These are phyloP conservation scores for Stylophora pistillata DNA, from an alignment of 64 coral and sea anemone genomes.

Conservation along the genomic window DNA sequence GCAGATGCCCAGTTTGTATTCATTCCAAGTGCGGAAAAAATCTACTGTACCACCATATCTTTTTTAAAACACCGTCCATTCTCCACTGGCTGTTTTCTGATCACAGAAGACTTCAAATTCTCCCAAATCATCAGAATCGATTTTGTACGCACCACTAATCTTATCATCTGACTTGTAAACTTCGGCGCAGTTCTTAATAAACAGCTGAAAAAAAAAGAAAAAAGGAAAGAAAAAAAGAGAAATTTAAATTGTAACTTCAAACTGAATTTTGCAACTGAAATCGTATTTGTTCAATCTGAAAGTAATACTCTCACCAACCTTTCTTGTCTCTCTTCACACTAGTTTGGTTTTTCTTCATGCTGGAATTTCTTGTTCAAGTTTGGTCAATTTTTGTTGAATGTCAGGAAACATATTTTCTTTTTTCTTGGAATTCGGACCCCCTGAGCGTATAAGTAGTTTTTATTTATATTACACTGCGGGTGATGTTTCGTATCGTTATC, in stretches of 20 bases:
- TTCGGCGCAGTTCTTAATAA: constrained; percentile 25
- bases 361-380: constrained; percentile 13
- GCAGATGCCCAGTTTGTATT: constrained; percentile 48
- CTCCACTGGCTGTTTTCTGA: constrained; percentile 51
- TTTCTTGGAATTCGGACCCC: not conserved
- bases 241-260: too few species aligned
- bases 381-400: not conserved
- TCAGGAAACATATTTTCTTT: constrained; percentile 4
- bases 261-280: too few species aligned
- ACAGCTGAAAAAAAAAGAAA: too few species aligned
- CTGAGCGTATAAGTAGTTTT: not conserved
- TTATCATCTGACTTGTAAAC: constrained; percentile 27
- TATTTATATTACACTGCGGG: not conserved
- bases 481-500: not conserved
- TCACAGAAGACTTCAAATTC: constrained; percentile 59
- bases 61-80: constrained; percentile 57
- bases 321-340: not conserved
- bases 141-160: constrained; percentile 34
- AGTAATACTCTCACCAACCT: not conserved
- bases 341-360: not conserved
- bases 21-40: constrained; percentile 24
- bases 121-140: constrained; percentile 49
- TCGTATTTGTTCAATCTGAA: not conserved
- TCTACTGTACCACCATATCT: constrained; percentile 48
- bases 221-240: too few species aligned